Percentiles rank a stretch among this genome's conserved stretches.
phyloP scores from a whole-genome alignment of 2,888 invertebrate genomes.

The Megastigmus dorsalis region DNA sequence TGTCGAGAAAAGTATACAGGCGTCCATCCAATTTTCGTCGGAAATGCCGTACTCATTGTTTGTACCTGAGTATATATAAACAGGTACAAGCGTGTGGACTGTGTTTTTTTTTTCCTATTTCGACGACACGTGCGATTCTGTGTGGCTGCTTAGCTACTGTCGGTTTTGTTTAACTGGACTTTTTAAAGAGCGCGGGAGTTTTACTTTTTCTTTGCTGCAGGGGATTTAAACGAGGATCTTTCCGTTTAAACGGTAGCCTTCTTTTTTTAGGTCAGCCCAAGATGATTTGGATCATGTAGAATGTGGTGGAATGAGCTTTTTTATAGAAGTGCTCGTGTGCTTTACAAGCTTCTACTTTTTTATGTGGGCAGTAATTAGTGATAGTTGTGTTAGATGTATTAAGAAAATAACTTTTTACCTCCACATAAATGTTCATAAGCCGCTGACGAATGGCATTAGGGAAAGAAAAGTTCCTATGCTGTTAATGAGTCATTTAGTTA shows the following conservation, averaged over 20 bases:
- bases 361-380: no score
- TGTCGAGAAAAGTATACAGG: no score
- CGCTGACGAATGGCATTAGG: no score
- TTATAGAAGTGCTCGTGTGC: background rate
- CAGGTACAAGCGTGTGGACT: no score
- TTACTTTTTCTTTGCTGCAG: slow-evolving; percentile 3
- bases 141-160: no score
- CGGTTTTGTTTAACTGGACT: background rate
- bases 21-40: slow-evolving; percentile 14
- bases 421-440: no score
- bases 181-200: slow-evolving; percentile 28
- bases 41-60: background rate
- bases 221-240: slow-evolving; percentile 13
- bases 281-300: slow-evolving; percentile 13
- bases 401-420: no score
- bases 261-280: slow-evolving; percentile 9
- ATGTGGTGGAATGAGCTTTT: background rate
- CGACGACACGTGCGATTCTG: background rate
- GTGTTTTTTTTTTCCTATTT: background rate
- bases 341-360: background rate
- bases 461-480: no score
- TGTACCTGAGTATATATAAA: no score
- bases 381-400: no score
- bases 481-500: no score
- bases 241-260: background rate